These are phyloP conservation scores for Aelia acuminata DNA, from an alignment of 2,888 invertebrate genomes.

Conservation along the genomic window DNA sequence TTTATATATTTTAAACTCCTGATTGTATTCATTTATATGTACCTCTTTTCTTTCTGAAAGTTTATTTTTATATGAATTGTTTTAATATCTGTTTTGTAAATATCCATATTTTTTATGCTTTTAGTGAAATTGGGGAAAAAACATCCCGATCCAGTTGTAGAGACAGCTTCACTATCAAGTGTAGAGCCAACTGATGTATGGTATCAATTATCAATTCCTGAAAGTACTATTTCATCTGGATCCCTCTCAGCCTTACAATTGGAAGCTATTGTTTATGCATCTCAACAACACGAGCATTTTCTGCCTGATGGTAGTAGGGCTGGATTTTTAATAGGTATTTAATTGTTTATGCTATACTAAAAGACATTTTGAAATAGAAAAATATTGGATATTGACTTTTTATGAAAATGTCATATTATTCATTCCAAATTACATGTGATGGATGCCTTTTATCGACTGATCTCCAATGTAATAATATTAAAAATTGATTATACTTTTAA, in stretches of 20 bases:
- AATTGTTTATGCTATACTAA: background rate
- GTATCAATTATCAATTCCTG: conserved; percentile 88
- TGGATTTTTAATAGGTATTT: conserved; percentile 91
- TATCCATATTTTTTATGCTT: conserved; percentile 63
- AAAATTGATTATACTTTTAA: too few relatives aligned
- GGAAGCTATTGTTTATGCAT: conserved; percentile 97
- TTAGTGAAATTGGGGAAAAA: conserved; percentile 92
- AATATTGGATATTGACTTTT: background rate
- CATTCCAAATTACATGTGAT: background rate
- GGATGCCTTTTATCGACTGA: background rate
- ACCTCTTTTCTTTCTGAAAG: too few relatives aligned
- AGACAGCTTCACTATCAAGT: conserved; percentile 96
- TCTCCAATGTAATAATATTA: too few relatives aligned
- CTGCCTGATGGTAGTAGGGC: conserved; percentile 91
- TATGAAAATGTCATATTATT: background rate
- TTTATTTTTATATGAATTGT: background rate
- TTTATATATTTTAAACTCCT: too few relatives aligned
- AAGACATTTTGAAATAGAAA: background rate
- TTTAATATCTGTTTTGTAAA: too few relatives aligned
- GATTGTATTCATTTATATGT: too few relatives aligned
- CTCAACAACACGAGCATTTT: conserved; percentile 94
- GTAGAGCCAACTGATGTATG: conserved; percentile 95
- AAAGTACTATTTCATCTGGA: conserved; percentile 86
- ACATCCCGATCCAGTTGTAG: conserved; percentile 99
- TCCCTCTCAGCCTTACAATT: conserved; percentile 95